A percentile compares a stretch with the other conserved stretches of the same genome.
These are phyloP conservation scores for Eupeodes corollae DNA, from an alignment of 1,140 invertebrate species.

Conservation along the genomic window DNA sequence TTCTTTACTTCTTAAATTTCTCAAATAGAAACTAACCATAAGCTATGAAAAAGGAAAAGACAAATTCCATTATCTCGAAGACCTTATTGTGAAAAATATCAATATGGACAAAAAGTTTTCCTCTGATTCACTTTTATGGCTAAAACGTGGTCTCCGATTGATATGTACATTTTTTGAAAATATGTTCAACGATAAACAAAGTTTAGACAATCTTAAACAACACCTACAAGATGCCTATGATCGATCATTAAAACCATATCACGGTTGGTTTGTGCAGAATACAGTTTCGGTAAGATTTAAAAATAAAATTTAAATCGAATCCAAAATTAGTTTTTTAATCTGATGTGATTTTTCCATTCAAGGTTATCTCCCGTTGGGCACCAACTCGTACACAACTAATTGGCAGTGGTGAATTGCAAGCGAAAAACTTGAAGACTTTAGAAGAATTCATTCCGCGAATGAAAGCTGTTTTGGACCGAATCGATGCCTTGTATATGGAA, in stretches of 20 bases:
- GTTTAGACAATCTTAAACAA: conserved; percentile 20
- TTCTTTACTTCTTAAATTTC: conserved; percentile 2
- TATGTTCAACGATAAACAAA: conserved; percentile 26
- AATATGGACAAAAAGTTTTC: conserved; percentile 43
- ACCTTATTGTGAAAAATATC: conserved; percentile 53
- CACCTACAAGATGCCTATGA: conserved; percentile 33
- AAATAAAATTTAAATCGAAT: not conserved
- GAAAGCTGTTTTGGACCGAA: conserved; percentile 21
- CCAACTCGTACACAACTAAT: conserved; percentile 27
- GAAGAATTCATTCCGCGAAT: conserved; percentile 23
- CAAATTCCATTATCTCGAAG: conserved; percentile 48
- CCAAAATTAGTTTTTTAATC: conserved; percentile 1
- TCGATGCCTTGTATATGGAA: conserved; percentile 23
- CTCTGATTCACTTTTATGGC: conserved; percentile 43
- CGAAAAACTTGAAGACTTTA: conserved; percentile 26
- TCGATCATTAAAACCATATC: conserved; percentile 31
- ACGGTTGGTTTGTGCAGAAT: conserved; percentile 34
- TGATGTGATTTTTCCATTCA: conserved; percentile 1
- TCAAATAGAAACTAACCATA: conserved; percentile 50
- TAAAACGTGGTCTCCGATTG: conserved; percentile 33
- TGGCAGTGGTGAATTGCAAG: conserved; percentile 20
- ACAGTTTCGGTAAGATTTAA: conserved; percentile 23
- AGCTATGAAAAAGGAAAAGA: conserved; percentile 42
- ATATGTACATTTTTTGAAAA: conserved; percentile 35
- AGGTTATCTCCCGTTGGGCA: conserved; percentile 33